Evolutionary conservation across 2,888 invertebrate species (phyloP), one percentile per base, ranked within the genome.

Genomic region (Anthophora plumipes): DNA sequence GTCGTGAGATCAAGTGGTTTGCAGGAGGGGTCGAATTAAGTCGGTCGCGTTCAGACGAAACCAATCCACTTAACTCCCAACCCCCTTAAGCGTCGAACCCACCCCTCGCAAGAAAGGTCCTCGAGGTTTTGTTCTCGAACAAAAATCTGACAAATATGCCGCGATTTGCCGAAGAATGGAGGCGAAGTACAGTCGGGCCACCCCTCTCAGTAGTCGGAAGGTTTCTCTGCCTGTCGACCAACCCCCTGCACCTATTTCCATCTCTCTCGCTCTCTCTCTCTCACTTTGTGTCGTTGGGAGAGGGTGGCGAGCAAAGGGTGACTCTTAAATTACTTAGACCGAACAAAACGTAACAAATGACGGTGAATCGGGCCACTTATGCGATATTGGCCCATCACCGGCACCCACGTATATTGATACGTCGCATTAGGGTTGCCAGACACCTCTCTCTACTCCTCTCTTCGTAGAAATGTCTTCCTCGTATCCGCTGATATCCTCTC

Each of bases 131-230:
- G 91, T 92, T 91, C 91, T 82, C 84, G 89, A 91, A 93, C 91
- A 92, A 92, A 93, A 93, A 93, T 93, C 92, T 93, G 92, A 93
- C 92, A 93, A 93, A 93, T 93, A 93, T 92, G 92, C 91, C 89
- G 87, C 92, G 91, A 93, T 93, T 93, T 93, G 88, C 91, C 89
- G 90, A 90, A 91, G 90, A 92, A 92, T 91, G 89, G 90, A 89
- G 86, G 85, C 84, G 86, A 89, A 90, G 86, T 89, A 85, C 86
- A 82, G 74, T 55, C 55, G 41, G n/a, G 31, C 76, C 70, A 48
- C 60, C 80, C 75, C 66, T 70, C 73, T 39, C 52, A 46, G 77
- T 66, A 20, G 46, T 48, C 66, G 68, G 72, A 60, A 74, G 72
- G 66, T 69, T 71, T 55, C 70, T 70, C 66, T 52, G 39, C 68